Base-by-base conservation (phyloP, 2,113 vertebrate species). In the Chascanopsetta lugubris region DNA sequence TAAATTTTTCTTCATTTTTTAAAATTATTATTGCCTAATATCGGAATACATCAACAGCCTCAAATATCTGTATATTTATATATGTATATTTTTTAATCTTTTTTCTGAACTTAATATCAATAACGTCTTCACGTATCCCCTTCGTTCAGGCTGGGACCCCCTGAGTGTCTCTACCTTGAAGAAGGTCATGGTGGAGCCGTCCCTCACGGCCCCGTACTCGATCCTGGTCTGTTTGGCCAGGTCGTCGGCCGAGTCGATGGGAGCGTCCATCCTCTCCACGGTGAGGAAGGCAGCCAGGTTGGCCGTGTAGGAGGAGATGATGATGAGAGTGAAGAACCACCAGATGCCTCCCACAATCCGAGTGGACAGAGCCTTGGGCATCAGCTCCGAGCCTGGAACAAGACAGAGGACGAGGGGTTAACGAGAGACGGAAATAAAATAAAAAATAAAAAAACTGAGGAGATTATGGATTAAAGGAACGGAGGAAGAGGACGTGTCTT, bases 321-420 rank as follows among this genome's bases (percentile, higher is more conserved):
- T 96, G 91, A 99, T 97, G 77, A 99, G 88, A 69, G 97, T 98
- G 84, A 99, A 99, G 91, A 98, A 99, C 97, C 97, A 99, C 97
- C 97, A 99, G 89, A 98, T 99, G 62, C 96, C 97, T 69, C 96
- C 97, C 48, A 99, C 94, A 88, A 99, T 98, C 87, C 97, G 93
- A 64, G 97, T 99, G n/a, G 97, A 99, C 77, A 98, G 91, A 89
- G 97, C 96, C 92, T 97, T 98, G 62, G 97, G 97, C 97, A 98
- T 98, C 87, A 98, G 89, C 86, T 99, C 97, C 55, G 97, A 98
- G 80, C 97, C 97, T 99, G 92, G n/a, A 70, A 51, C 53, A 24
- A 61, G 40, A 63, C 15, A 30, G 9, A 17, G 46, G 76, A 83
- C 80, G 36, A 56, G 57, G 27, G 12, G 48, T 66, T 10, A 38